These are phyloP conservation scores for Microtus ochrogaster DNA, from an alignment of 2,113 vertebrate species.

Conservation along the genomic window DNA sequence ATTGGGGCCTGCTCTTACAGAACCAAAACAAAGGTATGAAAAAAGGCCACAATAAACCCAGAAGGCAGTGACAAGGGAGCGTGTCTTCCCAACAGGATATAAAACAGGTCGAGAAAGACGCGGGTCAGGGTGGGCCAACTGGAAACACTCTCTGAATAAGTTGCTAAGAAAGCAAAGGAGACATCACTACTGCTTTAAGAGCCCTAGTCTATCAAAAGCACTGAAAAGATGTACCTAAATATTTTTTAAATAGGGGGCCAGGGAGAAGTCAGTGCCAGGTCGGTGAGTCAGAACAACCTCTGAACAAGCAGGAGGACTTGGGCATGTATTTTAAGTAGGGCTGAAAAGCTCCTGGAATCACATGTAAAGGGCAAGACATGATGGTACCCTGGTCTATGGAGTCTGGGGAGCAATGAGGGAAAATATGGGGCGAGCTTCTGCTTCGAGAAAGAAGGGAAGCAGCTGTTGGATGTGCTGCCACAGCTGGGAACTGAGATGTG, in stretches of 20 bases:
- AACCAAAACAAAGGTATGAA: background rate
- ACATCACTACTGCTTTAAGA: background rate
- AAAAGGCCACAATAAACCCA: slow-evolving; percentile 20
- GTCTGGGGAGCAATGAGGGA: background rate
- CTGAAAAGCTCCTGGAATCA: background rate
- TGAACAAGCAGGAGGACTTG: background rate
- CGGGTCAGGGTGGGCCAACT: background rate
- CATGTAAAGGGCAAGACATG: background rate
- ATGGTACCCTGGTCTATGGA: background rate
- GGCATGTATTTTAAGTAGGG: background rate
- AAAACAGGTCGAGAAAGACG: background rate
- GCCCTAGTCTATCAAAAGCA: background rate
- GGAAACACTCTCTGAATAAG: background rate
- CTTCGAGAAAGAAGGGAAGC: slow-evolving; percentile 8
- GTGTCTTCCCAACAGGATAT: background rate
- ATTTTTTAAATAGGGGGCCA: background rate
- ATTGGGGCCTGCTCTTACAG: background rate
- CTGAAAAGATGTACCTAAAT: background rate
- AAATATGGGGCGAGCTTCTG: background rate
- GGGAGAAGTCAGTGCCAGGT: background rate
- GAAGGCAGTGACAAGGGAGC: background rate
- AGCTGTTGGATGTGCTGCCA: background rate
- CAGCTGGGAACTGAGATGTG: background rate
- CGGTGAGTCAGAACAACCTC: background rate
- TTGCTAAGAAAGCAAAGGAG: background rate